Percentiles rank a stretch among this genome's conserved stretches.
phyloP scores from a whole-genome alignment of 2,888 invertebrate species.

The Gortyna flavago region DNA sequence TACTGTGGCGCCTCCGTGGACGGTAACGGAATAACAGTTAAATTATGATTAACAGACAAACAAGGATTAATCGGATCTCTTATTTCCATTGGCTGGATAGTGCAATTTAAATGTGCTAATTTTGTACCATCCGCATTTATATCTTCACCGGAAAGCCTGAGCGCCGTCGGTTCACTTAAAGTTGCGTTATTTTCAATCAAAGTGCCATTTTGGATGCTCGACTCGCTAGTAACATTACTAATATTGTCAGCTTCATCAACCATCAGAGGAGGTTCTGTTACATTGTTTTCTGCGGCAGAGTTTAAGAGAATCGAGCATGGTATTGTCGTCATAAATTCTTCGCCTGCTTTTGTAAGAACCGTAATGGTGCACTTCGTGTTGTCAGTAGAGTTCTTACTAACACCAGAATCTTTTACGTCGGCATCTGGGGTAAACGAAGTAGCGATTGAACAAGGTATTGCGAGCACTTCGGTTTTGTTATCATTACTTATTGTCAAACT shows the following conservation, averaged over 20 bases:
- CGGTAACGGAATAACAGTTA: conserved; percentile 83
- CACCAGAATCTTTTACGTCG: conserved; percentile 79
- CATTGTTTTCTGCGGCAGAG: conserved; percentile 87
- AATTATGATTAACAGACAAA: conserved; percentile 79
- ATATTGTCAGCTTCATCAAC: conserved; percentile 64
- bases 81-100: conserved; percentile 74
- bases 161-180: conserved; percentile 72
- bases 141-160: conserved; percentile 69
- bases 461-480: conserved; percentile 84
- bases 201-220: conserved; percentile 30
- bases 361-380: conserved; percentile 86
- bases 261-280: conserved; percentile 81
- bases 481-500: conserved; percentile 84
- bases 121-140: conserved; percentile 61
- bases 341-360: conserved; percentile 82
- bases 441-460: conserved; percentile 88
- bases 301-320: conserved; percentile 86
- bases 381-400: conserved; percentile 75
- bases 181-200: conserved; percentile 47
- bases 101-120: conserved; percentile 73
- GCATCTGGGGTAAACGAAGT: conserved; percentile 87
- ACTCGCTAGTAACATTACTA: conserved; percentile 50
- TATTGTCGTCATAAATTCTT: conserved; percentile 87
- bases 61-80: conserved; percentile 87
- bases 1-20: conserved; percentile 60